Evolutionary conservation across 2,888 invertebrate species (phyloP).

Genomic region (Drosophila kuntzei): DNA sequence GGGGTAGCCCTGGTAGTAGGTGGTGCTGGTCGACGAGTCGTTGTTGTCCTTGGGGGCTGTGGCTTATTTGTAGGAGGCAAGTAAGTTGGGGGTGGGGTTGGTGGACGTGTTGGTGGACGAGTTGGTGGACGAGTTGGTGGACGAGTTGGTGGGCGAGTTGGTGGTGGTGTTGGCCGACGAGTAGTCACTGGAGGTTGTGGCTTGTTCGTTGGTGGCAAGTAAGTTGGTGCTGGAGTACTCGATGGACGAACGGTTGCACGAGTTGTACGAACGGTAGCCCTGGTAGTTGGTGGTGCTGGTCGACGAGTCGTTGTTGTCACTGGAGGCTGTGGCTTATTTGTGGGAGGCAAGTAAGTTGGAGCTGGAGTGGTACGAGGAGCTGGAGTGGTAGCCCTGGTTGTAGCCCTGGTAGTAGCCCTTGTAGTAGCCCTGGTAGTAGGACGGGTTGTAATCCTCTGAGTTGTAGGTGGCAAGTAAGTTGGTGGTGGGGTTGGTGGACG

Average conservation of each 20-base stretch:
- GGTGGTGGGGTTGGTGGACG: conserved; percentile 61
- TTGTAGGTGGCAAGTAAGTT: conserved; percentile 61
- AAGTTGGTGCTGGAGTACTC: conserved; percentile 42
- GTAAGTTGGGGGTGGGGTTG: conserved; percentile 52
- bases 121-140: not conserved
- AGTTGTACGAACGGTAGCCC: conserved; percentile 27
- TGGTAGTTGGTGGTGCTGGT: conserved; percentile 37
- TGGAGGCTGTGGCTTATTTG: conserved; percentile 64
- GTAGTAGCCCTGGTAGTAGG: conserved; percentile 50
- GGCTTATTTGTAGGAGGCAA: conserved; percentile 66
- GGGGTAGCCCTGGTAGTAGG: conserved; percentile 41
- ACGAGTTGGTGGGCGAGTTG: no score
- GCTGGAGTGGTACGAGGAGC: conserved; percentile 44
- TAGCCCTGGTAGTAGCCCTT: conserved; percentile 19
- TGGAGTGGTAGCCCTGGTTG: conserved; percentile 29
- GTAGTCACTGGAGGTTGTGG: no score
- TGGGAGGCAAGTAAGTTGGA: conserved; percentile 59
- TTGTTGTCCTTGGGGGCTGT: conserved; percentile 49
- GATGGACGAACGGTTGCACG: conserved; percentile 21
- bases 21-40: conserved; percentile 21
- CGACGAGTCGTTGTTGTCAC: conserved; percentile 46
- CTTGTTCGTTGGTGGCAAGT: conserved; percentile 16
- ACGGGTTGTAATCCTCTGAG: conserved; percentile 21
- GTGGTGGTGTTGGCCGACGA: conserved; percentile 13
- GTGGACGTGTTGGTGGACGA: conserved; percentile 51